Evolutionary conservation across 2,888 invertebrate genomes (phyloP).

Genomic region (Polia nebulosa): DNA sequence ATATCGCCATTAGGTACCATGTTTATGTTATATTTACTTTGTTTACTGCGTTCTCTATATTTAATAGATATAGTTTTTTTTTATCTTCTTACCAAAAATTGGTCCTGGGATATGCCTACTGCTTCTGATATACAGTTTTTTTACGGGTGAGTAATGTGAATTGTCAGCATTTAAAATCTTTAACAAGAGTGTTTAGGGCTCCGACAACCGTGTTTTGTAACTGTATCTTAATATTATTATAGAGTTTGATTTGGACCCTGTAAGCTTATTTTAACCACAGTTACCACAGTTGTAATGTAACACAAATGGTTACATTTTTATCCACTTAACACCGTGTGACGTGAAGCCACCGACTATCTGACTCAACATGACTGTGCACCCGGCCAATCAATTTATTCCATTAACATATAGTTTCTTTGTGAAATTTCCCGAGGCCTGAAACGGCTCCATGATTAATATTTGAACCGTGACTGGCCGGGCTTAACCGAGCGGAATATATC

Average conservation of each 20-base stretch:
- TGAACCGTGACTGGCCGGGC: constrained; percentile 81
- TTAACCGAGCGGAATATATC: constrained; percentile 75
- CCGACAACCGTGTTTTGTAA: neutral
- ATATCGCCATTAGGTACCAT: constrained; percentile 77
- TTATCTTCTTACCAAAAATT: constrained; percentile 10
- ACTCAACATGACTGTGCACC: constrained; percentile 73
- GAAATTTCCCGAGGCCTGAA: constrained; percentile 79
- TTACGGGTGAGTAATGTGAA: neutral
- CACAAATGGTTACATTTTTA: constrained; percentile 45
- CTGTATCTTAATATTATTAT: neutral
- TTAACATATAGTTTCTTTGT: constrained; percentile 85
- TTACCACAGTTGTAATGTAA: constrained; percentile 7
- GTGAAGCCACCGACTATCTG: constrained; percentile 60
- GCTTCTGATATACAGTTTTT: neutral
- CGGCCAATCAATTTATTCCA: constrained; percentile 81
- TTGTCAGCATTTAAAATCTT: neutral
- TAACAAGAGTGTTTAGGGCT: neutral
- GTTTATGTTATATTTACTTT: constrained; percentile 50
- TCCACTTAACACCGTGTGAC: constrained; percentile 42
- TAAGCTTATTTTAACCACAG: constrained; percentile 2
- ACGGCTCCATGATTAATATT: constrained; percentile 84
- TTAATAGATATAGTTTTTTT: constrained; percentile 31
- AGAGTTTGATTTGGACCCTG: neutral
- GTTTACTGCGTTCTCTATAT: constrained; percentile 26
- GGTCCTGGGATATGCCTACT: constrained; percentile 1